Percentiles rank a stretch among this genome's conserved stretches.
Conservation (phyloP, 1,140 invertebrate species). For the Sycophaga agraensis region DNA sequence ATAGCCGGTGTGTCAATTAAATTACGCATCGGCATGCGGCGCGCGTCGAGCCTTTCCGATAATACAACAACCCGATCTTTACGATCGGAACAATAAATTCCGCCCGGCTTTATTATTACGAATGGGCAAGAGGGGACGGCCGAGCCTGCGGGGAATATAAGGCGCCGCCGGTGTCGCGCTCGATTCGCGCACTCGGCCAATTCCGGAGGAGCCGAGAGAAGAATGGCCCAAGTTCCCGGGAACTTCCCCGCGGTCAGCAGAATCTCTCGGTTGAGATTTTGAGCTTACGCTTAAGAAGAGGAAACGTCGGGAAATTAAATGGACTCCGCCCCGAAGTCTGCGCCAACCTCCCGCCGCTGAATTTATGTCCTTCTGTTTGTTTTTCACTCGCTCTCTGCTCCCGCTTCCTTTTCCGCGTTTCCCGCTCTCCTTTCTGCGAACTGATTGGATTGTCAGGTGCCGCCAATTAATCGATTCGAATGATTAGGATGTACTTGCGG, state of each 20-base stretch:
- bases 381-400: background rate
- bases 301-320: constrained; percentile 34
- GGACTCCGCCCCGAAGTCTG: constrained; percentile 9
- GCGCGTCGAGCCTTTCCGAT: too few relatives aligned
- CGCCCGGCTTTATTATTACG: constrained; percentile 1
- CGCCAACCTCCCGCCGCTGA: constrained; percentile 13
- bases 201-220: too few relatives aligned
- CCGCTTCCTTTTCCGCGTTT: too few relatives aligned
- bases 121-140: background rate
- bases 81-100: background rate
- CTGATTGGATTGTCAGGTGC: too few relatives aligned
- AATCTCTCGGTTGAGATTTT: constrained; percentile 31
- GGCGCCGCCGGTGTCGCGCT: too few relatives aligned
- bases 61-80: background rate
- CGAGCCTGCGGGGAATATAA: too few relatives aligned
- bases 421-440: too few relatives aligned
- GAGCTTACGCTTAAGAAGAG: constrained; percentile 26
- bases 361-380: constrained; percentile 39
- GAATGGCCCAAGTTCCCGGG: too few relatives aligned
- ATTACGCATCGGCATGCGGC: constrained; percentile 33
- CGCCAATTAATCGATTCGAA: too few relatives aligned
- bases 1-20: constrained; percentile 52
- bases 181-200: too few relatives aligned
- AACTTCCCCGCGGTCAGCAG: constrained; percentile 34
- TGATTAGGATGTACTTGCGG: too few relatives aligned